Base-by-base conservation (phyloP, 2,888 invertebrate genomes). In the Corythucha ciliata region DNA sequence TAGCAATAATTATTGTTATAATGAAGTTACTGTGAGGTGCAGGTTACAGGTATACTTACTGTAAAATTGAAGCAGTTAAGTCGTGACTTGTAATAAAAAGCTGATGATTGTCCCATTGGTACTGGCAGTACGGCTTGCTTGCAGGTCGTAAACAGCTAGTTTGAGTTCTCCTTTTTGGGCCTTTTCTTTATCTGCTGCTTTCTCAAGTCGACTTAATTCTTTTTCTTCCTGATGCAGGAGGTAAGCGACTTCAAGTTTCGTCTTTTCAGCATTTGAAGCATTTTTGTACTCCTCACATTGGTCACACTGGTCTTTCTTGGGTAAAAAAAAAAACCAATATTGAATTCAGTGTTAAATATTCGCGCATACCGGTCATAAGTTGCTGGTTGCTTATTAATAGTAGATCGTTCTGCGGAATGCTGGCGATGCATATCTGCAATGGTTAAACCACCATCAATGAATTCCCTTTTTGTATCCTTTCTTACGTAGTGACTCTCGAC, bases 91-190 rank as follows among this genome's bases (percentile, higher is more conserved):
- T 59, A 50, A 33, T 16, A 65, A 55, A 64, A 64, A 25, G 61
- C 55, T 33, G 62, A 63, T 34, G 60, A 57, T 55, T 64, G 56
- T 22, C 64, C 63, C 39, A 57, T 56, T 26, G 64, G 64, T 41
- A 58, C 58, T 22, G 62, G 63, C 42, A 66, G 57, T 4, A 65
- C 64, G 33, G 65, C 64, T 56, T 66, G 65, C 64, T 56, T 66
- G 63, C 50, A 66, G 56, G 48, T 65, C 65, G 54, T 59, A 66
- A 20, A 59, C 59, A 34, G 60, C 61, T 44, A 55, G 39, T 25
- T 64, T 27, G 2, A 57, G 52, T 50, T 58, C 57, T 32, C 44
- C 51, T 24, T 48, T 55, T 42, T 42, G 7, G 40, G 57, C 48
- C 50, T 49, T 58, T 52, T 62, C 54, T 51, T 60, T 63, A 54